Evolutionary conservation across 2,113 vertebrate species (phyloP).

Genomic region (Marcusenius ussheri): DNA sequence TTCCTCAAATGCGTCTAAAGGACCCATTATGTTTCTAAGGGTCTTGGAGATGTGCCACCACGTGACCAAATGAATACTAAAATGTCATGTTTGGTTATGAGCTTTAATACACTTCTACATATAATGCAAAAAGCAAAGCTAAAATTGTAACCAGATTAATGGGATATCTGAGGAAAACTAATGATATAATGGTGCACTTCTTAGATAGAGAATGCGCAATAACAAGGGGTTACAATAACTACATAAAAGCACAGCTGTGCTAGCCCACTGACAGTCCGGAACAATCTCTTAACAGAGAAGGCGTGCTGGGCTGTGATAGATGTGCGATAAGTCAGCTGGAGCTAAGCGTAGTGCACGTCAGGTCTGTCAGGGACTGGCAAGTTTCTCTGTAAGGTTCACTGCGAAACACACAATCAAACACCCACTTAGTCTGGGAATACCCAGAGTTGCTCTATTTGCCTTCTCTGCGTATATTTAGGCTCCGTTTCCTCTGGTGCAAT

Average conservation of each 20-base stretch:
- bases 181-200: background rate
- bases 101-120: background rate
- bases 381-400: background rate
- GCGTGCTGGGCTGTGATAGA: background rate
- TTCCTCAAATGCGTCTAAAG: background rate
- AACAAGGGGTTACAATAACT: background rate
- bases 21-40: background rate
- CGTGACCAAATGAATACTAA: background rate
- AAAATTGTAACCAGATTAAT: background rate
- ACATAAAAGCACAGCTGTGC: background rate
- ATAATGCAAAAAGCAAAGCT: background rate
- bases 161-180: background rate
- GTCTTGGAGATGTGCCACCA: background rate
- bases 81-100: background rate
- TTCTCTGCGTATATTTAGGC: constrained; percentile 1
- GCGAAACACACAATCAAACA: constrained; percentile 8
- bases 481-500: constrained; percentile 16
- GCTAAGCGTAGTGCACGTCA: background rate
- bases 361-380: background rate
- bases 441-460: background rate
- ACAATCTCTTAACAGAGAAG: background rate
- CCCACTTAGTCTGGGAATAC: constrained; percentile 13
- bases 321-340: background rate
- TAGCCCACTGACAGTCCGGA: background rate
- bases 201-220: background rate